Conservation (phyloP, 92 coral and sea anemone genomes). For the Chrysogorgia sp. region DNA sequence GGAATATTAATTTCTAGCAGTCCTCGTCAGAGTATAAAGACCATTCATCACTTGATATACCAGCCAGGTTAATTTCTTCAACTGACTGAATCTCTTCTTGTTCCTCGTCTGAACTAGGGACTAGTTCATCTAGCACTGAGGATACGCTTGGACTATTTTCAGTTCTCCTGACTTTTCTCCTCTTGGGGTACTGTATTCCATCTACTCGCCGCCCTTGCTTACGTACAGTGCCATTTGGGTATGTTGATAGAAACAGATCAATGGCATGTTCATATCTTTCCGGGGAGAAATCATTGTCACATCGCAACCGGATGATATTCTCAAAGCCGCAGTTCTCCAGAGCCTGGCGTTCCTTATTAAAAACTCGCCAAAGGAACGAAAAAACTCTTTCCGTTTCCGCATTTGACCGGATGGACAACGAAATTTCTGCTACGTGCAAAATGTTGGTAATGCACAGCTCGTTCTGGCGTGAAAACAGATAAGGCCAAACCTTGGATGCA, state of each 20-base stretch:
- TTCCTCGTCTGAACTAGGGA: background rate
- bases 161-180: conserved; percentile 2
- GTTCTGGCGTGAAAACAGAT: conserved; percentile 4
- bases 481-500: conserved; percentile 3
- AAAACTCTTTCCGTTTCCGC: too few species aligned
- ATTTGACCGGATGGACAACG: too few species aligned
- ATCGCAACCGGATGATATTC: too few species aligned
- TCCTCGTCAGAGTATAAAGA: background rate
- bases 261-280: too few species aligned
- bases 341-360: too few species aligned
- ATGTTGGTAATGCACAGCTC: conserved; percentile 6
- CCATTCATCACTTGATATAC: conserved; percentile 2
- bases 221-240: too few species aligned
- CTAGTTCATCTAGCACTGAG: conserved; percentile 3
- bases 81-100: background rate
- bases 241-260: too few species aligned
- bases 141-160: background rate
- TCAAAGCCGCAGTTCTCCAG: too few species aligned
- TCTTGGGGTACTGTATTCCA: background rate
- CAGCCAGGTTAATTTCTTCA: conserved; percentile 8
- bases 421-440: conserved; percentile 5
- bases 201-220: background rate
- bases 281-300: too few species aligned
- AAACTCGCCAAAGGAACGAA: too few species aligned
- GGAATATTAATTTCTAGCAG: too few species aligned